Evolutionary conservation across 2,797 vertebrate species (phyloP).

Genomic region (Mastacembelus armatus): DNA sequence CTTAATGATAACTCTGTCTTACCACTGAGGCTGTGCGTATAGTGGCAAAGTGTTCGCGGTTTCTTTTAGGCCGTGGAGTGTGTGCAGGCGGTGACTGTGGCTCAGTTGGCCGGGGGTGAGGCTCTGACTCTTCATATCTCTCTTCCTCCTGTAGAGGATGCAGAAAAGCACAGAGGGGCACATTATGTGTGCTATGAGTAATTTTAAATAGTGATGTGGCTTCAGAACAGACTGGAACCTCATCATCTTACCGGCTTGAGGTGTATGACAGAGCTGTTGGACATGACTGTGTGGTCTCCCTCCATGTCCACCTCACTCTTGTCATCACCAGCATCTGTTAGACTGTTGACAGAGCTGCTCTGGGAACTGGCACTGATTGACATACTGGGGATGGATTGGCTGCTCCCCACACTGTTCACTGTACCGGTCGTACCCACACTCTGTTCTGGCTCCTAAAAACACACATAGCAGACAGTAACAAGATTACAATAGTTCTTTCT

Average conservation of each 20-base stretch:
- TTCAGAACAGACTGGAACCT: neutral
- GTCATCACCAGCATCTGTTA: constrained; percentile 96
- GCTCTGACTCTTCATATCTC: constrained; percentile 89
- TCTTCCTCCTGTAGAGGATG: constrained; percentile 88
- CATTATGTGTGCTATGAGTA: neutral
- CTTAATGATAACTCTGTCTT: constrained; percentile 40
- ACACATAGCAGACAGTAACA: constrained; percentile 2
- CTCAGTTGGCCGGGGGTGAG: constrained; percentile 87
- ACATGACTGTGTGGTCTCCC: constrained; percentile 98
- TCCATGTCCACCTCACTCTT: constrained; percentile 96
- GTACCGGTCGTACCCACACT: constrained; percentile 93
- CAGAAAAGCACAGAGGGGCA: constrained; percentile 4
- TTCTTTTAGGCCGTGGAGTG: constrained; percentile 93
- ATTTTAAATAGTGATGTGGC: neutral
- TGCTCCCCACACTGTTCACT: constrained; percentile 98
- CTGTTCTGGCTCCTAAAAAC: constrained; percentile 91
- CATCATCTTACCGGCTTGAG: constrained; percentile 90
- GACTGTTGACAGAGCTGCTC: constrained; percentile 99
- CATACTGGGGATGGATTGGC: constrained; percentile 99
- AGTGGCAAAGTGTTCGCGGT: constrained; percentile 98
- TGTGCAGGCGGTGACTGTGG: constrained; percentile 91
- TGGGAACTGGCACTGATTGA: constrained; percentile 99
- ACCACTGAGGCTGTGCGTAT: constrained; percentile 98
- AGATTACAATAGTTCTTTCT: constrained; percentile 18
- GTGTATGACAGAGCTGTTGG: constrained; percentile 97